Evolutionary conservation across 2,888 invertebrate species (phyloP).

Genomic region (Pimpla rufipes): DNA sequence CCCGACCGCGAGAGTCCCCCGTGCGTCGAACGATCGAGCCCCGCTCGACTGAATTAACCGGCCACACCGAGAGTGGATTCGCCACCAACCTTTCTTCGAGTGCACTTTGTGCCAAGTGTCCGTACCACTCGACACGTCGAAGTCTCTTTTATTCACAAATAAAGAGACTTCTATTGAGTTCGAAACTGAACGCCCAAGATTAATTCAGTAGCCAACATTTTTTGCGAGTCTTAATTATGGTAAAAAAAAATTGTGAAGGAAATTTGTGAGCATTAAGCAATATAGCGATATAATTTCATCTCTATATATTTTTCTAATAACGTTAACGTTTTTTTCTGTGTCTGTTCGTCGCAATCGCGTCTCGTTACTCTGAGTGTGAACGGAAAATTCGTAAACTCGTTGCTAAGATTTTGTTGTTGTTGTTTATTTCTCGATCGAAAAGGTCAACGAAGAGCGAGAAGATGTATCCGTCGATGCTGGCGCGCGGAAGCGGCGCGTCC

Average conservation of each 20-base stretch:
- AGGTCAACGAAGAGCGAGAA: conserved; percentile 98
- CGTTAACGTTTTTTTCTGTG: neutral
- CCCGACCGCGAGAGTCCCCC: conserved; percentile 3
- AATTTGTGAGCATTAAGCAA: neutral
- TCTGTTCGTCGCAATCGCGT: neutral
- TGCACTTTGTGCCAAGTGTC: conserved; percentile 25
- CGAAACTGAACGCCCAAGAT: neutral
- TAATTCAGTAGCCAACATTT: neutral
- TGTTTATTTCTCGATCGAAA: conserved; percentile 73
- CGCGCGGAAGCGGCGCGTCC: conserved; percentile 87
- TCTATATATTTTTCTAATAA: conserved; percentile 4
- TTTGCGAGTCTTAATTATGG: too few species aligned
- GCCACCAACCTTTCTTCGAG: conserved; percentile 25
- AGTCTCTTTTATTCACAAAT: conserved; percentile 35
- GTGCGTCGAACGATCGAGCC: conserved; percentile 8
- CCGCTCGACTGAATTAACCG: conserved; percentile 42
- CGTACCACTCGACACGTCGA: conserved; percentile 3
- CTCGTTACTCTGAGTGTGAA: neutral
- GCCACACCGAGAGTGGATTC: conserved; percentile 52
- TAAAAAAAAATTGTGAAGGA: too few species aligned
- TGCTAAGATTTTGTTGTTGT: neutral
- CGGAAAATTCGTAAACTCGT: neutral
- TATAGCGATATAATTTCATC: neutral
- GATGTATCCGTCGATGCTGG: conserved; percentile 96
- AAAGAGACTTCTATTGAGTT: neutral